These are phyloP conservation scores for Enteromius paludinosus DNA, from an alignment of 2,797 vertebrate genomes.

Conservation along the genomic window DNA sequence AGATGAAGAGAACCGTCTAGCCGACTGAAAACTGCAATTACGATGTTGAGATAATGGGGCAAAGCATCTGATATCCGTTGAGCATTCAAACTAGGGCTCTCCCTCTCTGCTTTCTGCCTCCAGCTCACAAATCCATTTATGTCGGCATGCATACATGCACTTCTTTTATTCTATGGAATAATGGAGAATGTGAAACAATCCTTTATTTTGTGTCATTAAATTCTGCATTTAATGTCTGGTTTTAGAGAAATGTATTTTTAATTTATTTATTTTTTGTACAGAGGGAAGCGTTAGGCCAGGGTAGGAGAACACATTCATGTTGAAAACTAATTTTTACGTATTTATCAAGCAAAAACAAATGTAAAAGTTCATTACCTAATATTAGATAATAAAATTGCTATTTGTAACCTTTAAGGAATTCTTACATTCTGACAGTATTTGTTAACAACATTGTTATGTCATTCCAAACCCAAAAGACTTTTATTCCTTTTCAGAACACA, in stretches of 20 bases:
- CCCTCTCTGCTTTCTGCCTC: background rate
- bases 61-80: slow-evolving; percentile 23
- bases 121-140: slow-evolving; percentile 13
- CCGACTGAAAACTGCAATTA: slow-evolving; percentile 30
- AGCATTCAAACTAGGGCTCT: slow-evolving; percentile 22
- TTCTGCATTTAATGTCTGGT: background rate
- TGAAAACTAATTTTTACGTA: background rate
- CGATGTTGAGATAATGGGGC: slow-evolving; percentile 32
- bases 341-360: background rate
- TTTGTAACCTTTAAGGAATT: background rate
- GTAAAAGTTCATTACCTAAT: background rate
- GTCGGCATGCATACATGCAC: background rate
- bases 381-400: background rate
- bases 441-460: background rate
- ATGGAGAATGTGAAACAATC: background rate
- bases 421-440: background rate
- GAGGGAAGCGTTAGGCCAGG: background rate
- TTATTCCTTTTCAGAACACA: background rate
- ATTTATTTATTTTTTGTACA: background rate
- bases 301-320: background rate
- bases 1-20: slow-evolving; percentile 22
- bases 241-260: background rate
- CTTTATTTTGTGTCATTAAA: background rate
- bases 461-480: background rate
- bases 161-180: background rate